phyloP scores from a whole-genome alignment of 2,797 vertebrate genomes.

The Poeciliopsis infans region DNA sequence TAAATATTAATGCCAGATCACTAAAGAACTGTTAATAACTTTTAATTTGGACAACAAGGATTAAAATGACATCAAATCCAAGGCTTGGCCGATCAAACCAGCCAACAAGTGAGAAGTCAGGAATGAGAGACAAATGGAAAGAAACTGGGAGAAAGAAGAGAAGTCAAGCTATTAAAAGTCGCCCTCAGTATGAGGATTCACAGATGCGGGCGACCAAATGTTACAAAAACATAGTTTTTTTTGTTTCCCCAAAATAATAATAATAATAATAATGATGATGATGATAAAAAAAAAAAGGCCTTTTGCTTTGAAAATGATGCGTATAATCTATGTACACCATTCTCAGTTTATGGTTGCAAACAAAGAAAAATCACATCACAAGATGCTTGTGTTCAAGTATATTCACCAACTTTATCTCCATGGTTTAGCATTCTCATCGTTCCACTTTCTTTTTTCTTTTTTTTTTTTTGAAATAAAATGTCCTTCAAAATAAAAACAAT shows the following conservation, averaged over 20 bases:
- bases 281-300: slow-evolving; percentile 68
- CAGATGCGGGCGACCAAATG: slow-evolving; percentile 77
- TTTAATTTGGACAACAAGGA: slow-evolving; percentile 89
- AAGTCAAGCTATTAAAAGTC: slow-evolving; percentile 73
- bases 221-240: slow-evolving; percentile 75
- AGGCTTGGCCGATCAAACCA: slow-evolving; percentile 71
- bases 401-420: slow-evolving; percentile 79
- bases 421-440: slow-evolving; percentile 79
- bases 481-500: slow-evolving; percentile 85
- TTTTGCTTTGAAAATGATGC: slow-evolving; percentile 81
- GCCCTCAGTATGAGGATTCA: slow-evolving; percentile 79
- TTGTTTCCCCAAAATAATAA: slow-evolving; percentile 35
- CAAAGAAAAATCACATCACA: slow-evolving; percentile 81
- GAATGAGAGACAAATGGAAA: slow-evolving; percentile 69
- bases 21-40: slow-evolving; percentile 79
- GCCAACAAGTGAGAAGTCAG: slow-evolving; percentile 71
- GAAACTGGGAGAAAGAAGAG: slow-evolving; percentile 43
- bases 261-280: slow-evolving; percentile 4
- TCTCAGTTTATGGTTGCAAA: slow-evolving; percentile 81
- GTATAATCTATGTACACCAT: slow-evolving; percentile 80
- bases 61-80: slow-evolving; percentile 81
- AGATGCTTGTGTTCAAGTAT: slow-evolving; percentile 86
- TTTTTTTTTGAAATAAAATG: slow-evolving; percentile 77
- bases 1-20: slow-evolving; percentile 48
- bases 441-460: slow-evolving; percentile 46